Conservation (phyloP, 1,140 invertebrate species). For the Mizuhopecten yessoensis region DNA sequence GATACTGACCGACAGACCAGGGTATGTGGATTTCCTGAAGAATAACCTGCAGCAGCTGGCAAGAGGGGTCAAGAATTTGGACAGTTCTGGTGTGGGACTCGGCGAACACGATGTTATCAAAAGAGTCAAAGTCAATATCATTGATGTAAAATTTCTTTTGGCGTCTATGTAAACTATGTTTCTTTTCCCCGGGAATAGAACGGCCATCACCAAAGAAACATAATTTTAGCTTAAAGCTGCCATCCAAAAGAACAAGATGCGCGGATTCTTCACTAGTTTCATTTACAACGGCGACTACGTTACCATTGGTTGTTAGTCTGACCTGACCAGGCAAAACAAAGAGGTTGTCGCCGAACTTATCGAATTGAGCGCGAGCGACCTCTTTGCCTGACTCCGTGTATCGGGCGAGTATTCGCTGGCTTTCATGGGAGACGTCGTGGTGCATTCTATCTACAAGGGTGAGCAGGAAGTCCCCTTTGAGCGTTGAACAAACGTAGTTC, state of each 20-base stretch:
- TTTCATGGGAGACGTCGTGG: not conserved
- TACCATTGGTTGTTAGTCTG: not conserved
- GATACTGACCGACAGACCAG: not conserved
- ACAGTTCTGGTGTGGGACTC: slow-evolving; percentile 11
- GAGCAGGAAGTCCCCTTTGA: not conserved
- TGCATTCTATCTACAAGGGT: not conserved
- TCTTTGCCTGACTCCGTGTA: not conserved
- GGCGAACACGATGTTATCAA: slow-evolving; percentile 16
- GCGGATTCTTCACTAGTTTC: not conserved
- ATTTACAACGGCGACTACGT: not conserved
- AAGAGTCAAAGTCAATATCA: not conserved
- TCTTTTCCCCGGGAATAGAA: not conserved
- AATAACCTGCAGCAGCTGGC: not conserved
- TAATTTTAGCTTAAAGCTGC: not conserved
- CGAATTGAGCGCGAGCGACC: not conserved
- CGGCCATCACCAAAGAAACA: slow-evolving; percentile 16
- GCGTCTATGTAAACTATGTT: not conserved
- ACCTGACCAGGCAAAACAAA: not conserved
- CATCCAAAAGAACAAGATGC: slow-evolving; percentile 5
- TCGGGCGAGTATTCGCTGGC: not conserved
- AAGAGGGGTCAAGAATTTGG: not conserved
- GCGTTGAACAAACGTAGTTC: not conserved
- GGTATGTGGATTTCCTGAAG: not conserved
- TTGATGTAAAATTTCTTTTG: slow-evolving; percentile 36
- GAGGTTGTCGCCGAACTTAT: not conserved